Conservation (phyloP, 2,113 vertebrate species). For the Chloropsis hardwickii region DNA sequence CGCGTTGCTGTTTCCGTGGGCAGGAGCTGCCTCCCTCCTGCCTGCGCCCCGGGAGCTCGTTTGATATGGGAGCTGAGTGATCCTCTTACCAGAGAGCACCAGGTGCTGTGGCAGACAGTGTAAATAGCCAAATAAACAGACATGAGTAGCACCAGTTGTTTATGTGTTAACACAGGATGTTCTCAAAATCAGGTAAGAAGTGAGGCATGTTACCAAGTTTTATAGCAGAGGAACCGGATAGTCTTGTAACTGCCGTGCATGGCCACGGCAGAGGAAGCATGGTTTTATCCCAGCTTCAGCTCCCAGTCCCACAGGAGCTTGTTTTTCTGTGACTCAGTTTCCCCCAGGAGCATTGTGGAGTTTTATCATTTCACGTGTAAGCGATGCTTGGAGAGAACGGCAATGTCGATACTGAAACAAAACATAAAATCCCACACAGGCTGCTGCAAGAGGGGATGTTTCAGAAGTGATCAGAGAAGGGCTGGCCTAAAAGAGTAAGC, state of each 20-base stretch:
- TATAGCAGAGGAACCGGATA: conserved; percentile 47
- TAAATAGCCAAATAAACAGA: neutral
- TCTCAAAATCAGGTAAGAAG: conserved; percentile 50
- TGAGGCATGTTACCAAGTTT: conserved; percentile 24
- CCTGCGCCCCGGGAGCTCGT: neutral
- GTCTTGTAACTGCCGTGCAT: neutral
- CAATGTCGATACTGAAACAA: neutral
- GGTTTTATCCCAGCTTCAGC: neutral
- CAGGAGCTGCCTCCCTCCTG: neutral
- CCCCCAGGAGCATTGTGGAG: neutral
- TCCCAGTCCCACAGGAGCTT: neutral
- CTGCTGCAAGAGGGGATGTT: neutral
- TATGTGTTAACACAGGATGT: conserved; percentile 45
- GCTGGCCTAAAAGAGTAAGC: neutral
- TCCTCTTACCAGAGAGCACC: neutral
- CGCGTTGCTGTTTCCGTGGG: neutral
- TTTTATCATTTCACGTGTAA: neutral
- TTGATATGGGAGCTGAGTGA: neutral
- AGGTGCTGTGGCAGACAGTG: neutral
- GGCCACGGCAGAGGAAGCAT: neutral
- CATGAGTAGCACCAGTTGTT: conserved; percentile 2
- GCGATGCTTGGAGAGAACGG: neutral
- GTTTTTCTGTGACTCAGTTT: conserved; percentile 16
- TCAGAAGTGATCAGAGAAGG: neutral
- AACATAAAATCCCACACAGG: neutral